These are phyloP conservation scores for Python bivittatus DNA, from an alignment of 2,113 vertebrate species.

Conservation along the genomic window DNA sequence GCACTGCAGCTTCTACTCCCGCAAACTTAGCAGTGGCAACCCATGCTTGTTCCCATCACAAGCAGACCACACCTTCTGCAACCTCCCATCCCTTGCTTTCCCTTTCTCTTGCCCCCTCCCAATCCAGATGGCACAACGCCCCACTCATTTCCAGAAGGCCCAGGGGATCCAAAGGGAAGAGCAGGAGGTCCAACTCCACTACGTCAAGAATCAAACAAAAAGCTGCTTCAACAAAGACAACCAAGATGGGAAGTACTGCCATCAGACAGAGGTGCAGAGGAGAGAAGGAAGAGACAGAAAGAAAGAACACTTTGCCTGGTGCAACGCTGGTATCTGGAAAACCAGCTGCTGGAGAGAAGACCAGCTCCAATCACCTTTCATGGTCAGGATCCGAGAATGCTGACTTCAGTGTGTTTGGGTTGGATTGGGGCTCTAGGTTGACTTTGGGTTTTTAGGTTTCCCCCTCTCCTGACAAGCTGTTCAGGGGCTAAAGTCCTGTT, in stretches of 20 bases:
- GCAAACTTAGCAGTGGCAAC: not conserved
- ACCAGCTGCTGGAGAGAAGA: conserved; percentile 75
- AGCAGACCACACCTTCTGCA: not conserved
- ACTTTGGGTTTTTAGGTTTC: conserved; percentile 37
- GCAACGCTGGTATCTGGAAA: conserved; percentile 78
- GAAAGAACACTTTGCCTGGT: conserved; percentile 68
- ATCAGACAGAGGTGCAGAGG: conserved; percentile 41
- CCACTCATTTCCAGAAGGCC: conserved; percentile 19
- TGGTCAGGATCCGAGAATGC: conserved; percentile 69
- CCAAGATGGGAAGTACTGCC: conserved; percentile 64
- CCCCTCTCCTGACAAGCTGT: conserved; percentile 68
- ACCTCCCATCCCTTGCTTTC: conserved; percentile 10
- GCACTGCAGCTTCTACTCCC: not conserved
- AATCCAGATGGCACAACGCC: not conserved
- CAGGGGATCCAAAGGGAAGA: not conserved
- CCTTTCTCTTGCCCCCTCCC: not conserved
- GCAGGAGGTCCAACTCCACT: conserved; percentile 2
- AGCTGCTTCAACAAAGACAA: conserved; percentile 69
- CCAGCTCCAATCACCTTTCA: conserved; percentile 68
- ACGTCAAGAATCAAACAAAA: conserved; percentile 49
- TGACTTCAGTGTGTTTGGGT: conserved; percentile 37
- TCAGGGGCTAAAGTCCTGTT: conserved; percentile 67
- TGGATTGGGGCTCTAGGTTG: conserved; percentile 48
- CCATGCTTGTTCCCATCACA: not conserved
- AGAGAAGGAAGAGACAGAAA: conserved; percentile 48